These are phyloP conservation scores for Batillaria attramentaria DNA, from an alignment of 1,140 invertebrate genomes.

Conservation along the genomic window DNA sequence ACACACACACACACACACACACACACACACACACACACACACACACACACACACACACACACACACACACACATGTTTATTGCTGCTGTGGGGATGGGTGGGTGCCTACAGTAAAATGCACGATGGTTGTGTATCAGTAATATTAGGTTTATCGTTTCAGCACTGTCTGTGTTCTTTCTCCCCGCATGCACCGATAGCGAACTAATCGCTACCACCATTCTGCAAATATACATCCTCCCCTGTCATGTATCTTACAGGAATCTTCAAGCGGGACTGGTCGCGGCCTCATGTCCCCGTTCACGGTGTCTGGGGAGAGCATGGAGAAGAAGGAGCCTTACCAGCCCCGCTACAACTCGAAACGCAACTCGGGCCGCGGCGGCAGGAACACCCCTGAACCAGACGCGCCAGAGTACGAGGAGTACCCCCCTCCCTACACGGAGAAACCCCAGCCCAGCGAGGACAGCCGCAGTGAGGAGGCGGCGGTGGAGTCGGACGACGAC, in stretches of 20 bases:
- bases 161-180: no score
- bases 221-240: no score
- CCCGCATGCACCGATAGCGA: no score
- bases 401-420: not conserved
- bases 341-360: not conserved
- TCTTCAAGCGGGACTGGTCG: not conserved
- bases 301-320: constrained; percentile 15
- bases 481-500: not conserved
- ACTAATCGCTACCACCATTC: no score
- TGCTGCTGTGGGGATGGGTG: no score
- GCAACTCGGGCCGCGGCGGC: constrained; percentile 15
- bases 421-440: constrained; percentile 25
- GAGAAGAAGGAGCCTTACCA: constrained; percentile 10
- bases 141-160: no score
- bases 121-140: no score
- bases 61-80: no score
- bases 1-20: constrained; percentile 7
- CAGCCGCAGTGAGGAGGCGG: constrained; percentile 21
- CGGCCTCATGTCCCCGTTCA: constrained; percentile 14
- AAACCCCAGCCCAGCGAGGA: constrained; percentile 1
- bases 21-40: not conserved
- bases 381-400: not conserved
- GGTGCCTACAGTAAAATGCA: no score
- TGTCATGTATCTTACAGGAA: no score
- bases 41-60: no score